These are phyloP conservation scores for Xiphophorus hellerii DNA, from an alignment of 2,113 vertebrate species.

Conservation along the genomic window DNA sequence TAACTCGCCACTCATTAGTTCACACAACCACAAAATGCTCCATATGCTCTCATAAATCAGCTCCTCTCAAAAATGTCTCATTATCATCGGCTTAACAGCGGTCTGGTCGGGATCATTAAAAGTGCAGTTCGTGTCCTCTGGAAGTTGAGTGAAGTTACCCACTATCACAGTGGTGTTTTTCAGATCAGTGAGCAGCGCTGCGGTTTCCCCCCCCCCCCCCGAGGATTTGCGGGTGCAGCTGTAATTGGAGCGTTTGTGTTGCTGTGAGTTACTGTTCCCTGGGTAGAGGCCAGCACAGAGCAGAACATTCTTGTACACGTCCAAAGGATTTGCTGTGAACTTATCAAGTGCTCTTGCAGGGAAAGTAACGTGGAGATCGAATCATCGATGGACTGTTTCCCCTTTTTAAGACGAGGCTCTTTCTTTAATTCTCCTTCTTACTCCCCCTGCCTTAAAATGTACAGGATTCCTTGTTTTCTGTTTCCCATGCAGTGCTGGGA, in stretches of 20 bases:
- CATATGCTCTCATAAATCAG: background rate
- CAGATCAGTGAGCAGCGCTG: constrained; percentile 49
- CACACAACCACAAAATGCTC: background rate
- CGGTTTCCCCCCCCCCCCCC: constrained; percentile 16
- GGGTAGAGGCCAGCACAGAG: constrained; percentile 27
- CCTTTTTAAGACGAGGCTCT: background rate
- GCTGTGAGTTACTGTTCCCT: constrained; percentile 40
- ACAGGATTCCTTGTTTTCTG: background rate
- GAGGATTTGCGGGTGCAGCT: constrained; percentile 42
- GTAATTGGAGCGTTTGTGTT: constrained; percentile 66
- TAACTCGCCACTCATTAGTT: background rate
- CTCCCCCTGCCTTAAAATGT: background rate
- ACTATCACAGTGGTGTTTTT: constrained; percentile 46
- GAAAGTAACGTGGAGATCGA: constrained; percentile 36
- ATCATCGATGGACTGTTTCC: constrained; percentile 9
- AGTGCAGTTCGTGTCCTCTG: constrained; percentile 30
- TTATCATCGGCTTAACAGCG: constrained; percentile 15
- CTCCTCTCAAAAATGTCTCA: constrained; percentile 2
- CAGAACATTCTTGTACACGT: constrained; percentile 44
- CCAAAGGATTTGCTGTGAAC: constrained; percentile 56
- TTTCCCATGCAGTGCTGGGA: background rate
- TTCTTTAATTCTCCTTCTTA: background rate
- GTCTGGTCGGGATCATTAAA: constrained; percentile 40
- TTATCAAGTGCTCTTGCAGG: constrained; percentile 46
- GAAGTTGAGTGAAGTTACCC: constrained; percentile 17